Evolutionary conservation across 2,113 vertebrate genomes (phyloP).

Genomic region (Lepus americanus): DNA sequence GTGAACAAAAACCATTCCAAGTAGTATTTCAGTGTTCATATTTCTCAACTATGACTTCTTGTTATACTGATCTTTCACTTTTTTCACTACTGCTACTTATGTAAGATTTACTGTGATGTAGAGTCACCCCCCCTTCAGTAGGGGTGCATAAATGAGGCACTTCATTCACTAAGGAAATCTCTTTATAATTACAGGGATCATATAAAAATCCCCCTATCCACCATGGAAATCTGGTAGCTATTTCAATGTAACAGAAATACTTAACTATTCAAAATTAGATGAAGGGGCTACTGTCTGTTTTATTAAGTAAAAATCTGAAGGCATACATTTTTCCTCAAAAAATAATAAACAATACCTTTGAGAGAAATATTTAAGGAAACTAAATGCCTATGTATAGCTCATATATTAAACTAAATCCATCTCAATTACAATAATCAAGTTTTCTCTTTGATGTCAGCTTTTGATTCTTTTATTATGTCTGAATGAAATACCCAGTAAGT

Average conservation of each 20-base stretch:
- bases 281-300: conserved; percentile 45
- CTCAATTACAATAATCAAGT: conserved; percentile 30
- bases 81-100: conserved; percentile 50
- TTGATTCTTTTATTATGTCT: conserved; percentile 23
- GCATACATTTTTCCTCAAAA: conserved; percentile 40
- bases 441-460: conserved; percentile 16
- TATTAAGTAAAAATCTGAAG: conserved; percentile 59
- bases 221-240: conserved; percentile 76
- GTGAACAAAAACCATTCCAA: neutral
- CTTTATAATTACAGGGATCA: conserved; percentile 80
- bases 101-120: conserved; percentile 54
- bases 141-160: conserved; percentile 59
- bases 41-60: conserved; percentile 3
- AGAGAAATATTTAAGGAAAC: conserved; percentile 62
- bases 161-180: conserved; percentile 78
- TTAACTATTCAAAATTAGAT: conserved; percentile 69
- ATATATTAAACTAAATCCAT: conserved; percentile 54
- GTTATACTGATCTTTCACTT: neutral
- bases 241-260: conserved; percentile 75
- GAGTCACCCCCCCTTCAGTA: neutral
- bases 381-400: neutral
- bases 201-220: conserved; percentile 78
- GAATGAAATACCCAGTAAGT: neutral
- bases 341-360: conserved; percentile 51
- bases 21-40: neutral